These are phyloP conservation scores for Ecliptopera silaceata DNA, from an alignment of 2,888 invertebrate genomes.

Conservation along the genomic window DNA sequence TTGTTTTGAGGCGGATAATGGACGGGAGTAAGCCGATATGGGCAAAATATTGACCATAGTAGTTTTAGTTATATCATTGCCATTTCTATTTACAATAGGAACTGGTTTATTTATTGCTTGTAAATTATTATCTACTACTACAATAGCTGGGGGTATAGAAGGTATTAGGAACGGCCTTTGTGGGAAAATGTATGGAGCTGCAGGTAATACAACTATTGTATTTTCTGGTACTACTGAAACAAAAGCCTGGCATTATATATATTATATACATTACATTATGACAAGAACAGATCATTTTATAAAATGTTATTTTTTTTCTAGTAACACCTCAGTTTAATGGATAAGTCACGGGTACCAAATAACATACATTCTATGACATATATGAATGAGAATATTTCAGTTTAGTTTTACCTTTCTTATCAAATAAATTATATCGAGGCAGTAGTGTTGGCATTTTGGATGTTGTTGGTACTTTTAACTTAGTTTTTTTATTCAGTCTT, in stretches of 20 bases:
- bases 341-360: too few relatives aligned
- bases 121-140: conserved; percentile 67
- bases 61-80: conserved; percentile 71
- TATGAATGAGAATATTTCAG: too few relatives aligned
- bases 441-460: conserved; percentile 60
- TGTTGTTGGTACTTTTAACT: conserved; percentile 28
- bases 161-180: conserved; percentile 71
- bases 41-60: conserved; percentile 79
- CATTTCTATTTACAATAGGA: conserved; percentile 63
- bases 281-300: too few relatives aligned
- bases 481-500: not conserved
- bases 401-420: conserved; percentile 59
- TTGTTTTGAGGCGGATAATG: conserved; percentile 64
- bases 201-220: conserved; percentile 72
- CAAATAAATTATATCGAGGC: conserved; percentile 51
- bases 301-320: not conserved
- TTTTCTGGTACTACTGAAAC: conserved; percentile 69
- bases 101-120: conserved; percentile 63
- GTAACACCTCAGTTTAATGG: not conserved
- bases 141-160: conserved; percentile 67
- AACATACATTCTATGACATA: too few relatives aligned
- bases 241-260: conserved; percentile 5
- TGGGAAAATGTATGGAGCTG: conserved; percentile 73
- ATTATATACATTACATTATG: too few relatives aligned
- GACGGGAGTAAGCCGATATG: conserved; percentile 76